phyloP scores from a whole-genome alignment of 2,113 vertebrate species.

The Nibea coibor region DNA sequence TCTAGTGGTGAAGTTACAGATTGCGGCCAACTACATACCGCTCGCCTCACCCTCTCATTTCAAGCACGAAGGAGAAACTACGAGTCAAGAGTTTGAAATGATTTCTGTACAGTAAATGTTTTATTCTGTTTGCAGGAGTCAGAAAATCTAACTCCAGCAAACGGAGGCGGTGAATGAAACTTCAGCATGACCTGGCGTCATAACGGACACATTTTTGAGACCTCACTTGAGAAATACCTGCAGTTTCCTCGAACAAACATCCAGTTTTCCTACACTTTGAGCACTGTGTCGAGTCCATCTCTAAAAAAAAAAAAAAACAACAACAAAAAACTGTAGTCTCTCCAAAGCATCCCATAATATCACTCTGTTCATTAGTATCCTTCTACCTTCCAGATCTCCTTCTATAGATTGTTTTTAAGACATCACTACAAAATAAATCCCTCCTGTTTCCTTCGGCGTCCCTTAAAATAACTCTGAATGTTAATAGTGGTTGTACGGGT shows the following conservation, averaged over 20 bases:
- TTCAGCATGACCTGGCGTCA: background rate
- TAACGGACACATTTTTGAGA: background rate
- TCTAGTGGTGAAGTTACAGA: too few species aligned
- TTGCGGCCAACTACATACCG: too few species aligned
- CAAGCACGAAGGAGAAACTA: too few species aligned
- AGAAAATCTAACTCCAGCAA: too few species aligned
- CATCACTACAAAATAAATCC: constrained; percentile 60
- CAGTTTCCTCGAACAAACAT: constrained; percentile 9
- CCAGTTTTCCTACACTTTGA: background rate
- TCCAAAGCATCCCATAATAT: constrained; percentile 40
- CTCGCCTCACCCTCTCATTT: too few species aligned
- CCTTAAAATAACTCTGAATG: constrained; percentile 51
- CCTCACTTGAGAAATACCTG: background rate
- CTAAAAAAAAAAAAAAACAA: background rate
- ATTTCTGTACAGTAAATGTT: too few species aligned
- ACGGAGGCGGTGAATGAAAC: too few species aligned
- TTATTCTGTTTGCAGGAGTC: too few species aligned
- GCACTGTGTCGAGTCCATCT: background rate
- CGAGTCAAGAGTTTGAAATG: too few species aligned
- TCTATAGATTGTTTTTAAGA: constrained; percentile 26
- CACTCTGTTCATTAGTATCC: constrained; percentile 6
- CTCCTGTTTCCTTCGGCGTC: constrained; percentile 68
- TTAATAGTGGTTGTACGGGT: constrained; percentile 63
- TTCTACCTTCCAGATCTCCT: constrained; percentile 28
- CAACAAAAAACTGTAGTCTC: constrained; percentile 4